These are phyloP conservation scores for Meteorus cinctellus DNA, from an alignment of 2,888 invertebrate species.

Conservation along the genomic window DNA sequence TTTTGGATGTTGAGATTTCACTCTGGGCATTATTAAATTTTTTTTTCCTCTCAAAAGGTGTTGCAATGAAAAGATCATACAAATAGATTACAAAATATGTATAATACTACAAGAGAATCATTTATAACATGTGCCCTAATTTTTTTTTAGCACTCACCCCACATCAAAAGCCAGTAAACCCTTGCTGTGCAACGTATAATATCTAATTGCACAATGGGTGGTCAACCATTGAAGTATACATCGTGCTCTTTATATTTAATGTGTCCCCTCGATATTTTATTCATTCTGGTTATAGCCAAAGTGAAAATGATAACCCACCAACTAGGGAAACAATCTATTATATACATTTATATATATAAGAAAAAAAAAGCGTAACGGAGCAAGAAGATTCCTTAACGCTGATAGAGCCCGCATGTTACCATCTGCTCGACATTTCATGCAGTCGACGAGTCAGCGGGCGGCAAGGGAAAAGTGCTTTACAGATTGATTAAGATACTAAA, in stretches of 20 bases:
- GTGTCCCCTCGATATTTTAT: slow-evolving; percentile 31
- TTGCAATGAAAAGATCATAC: slow-evolving; percentile 28
- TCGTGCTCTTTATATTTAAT: too few species aligned
- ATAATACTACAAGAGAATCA: neutral
- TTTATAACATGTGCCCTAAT: slow-evolving; percentile 27
- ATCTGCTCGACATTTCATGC: slow-evolving; percentile 58
- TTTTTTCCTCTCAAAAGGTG: slow-evolving; percentile 13
- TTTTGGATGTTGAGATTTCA: too few species aligned
- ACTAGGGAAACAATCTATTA: slow-evolving; percentile 55
- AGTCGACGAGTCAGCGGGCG: neutral
- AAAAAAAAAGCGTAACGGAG: slow-evolving; percentile 61
- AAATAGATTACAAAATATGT: neutral
- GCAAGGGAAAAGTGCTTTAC: neutral
- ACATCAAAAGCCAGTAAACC: slow-evolving; percentile 13
- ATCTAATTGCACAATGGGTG: slow-evolving; percentile 65
- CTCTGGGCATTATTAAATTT: neutral
- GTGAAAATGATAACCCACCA: slow-evolving; percentile 66
- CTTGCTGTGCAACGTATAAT: slow-evolving; percentile 43
- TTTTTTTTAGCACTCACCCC: slow-evolving; percentile 32
- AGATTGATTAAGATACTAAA: slow-evolving; percentile 37
- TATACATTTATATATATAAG: slow-evolving; percentile 40
- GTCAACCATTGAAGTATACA: slow-evolving; percentile 39
- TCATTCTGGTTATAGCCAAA: slow-evolving; percentile 55
- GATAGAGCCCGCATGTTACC: slow-evolving; percentile 71
- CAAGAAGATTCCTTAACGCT: slow-evolving; percentile 61